Base-by-base conservation (phyloP, 2,888 invertebrate species). In the Drosophila seclusa region DNA sequence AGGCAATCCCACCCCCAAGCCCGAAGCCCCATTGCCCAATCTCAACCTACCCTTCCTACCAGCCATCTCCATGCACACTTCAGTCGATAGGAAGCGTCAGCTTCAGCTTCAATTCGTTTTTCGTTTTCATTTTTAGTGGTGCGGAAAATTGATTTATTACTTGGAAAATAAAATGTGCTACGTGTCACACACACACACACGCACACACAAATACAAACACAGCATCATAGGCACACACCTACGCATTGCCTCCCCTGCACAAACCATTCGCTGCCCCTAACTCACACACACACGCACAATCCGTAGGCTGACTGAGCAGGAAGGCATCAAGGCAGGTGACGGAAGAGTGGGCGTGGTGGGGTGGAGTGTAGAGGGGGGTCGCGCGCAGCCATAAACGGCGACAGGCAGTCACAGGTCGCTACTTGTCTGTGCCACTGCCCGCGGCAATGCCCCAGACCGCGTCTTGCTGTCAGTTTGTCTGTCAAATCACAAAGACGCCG, bases 81-180 rank as follows among this genome's bases (percentile, higher is more conserved):
- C 68, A 78, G 80, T 85, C 85, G 87, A 89, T 85, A 87, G 84
- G 84, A 87, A 87, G 89, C 89, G 89, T 84, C 83, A 82, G 88
- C 78, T 72, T 83, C 77, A 72, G 84, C 76, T 84, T 84, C 85
- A 75, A 78, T 89, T 89, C 88, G 86, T 82, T 90, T 82, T 86
- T 91, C 89, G 90, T 90, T 90, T 90, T 90, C 87, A 90, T 88
- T 88, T 90, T 89, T 88, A 89, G 89, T 88, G 88, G 88, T 88
- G 88, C 87, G 89, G 88, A 90, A 90, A 88, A 88, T 88, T 88
- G 88, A 88, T 88, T 88, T 88, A 88, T 88, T 90, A 90, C 88
- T 90, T 89, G 90, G 89, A 90, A 87, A 87, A 87, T 87, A 87
- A 87, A 87, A 87, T 87, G 90, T 87, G 87, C 90, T 87, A 87